Evolutionary conservation across 2,888 invertebrate genomes (phyloP).

Genomic region (Agrotis ipsilon): DNA sequence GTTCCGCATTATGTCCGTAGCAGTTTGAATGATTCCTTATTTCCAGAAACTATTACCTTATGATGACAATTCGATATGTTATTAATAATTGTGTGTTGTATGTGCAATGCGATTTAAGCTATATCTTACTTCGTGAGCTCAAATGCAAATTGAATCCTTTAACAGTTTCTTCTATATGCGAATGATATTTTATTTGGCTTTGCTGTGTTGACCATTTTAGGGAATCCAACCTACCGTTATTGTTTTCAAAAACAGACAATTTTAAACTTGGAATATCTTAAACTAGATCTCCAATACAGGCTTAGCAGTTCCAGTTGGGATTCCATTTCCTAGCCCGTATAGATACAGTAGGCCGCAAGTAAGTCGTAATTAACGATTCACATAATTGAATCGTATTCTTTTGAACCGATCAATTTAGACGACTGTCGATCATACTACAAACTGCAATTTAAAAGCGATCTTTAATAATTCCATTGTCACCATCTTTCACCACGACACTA

Average conservation of each 20-base stretch:
- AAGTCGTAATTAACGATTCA: too few relatives aligned
- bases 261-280: too few relatives aligned
- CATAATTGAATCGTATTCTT: too few relatives aligned
- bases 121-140: background rate
- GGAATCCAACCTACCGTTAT: too few relatives aligned
- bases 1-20: background rate
- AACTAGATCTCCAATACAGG: too few relatives aligned
- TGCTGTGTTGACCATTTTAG: background rate
- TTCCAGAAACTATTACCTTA: background rate
- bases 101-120: constrained; percentile 9
- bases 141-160: constrained; percentile 1
- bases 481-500: constrained; percentile 3
- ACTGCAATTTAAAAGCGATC: background rate
- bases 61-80: background rate
- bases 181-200: constrained; percentile 5
- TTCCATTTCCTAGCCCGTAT: too few relatives aligned
- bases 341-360: background rate
- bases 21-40: background rate
- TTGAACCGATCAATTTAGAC: too few relatives aligned
- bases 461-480: constrained; percentile 3
- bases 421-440: background rate
- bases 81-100: background rate
- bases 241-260: too few relatives aligned
- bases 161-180: too few relatives aligned
- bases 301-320: too few relatives aligned